phyloP scores from a whole-genome alignment of 2,888 invertebrate species.

The Luperina nickerlii region DNA sequence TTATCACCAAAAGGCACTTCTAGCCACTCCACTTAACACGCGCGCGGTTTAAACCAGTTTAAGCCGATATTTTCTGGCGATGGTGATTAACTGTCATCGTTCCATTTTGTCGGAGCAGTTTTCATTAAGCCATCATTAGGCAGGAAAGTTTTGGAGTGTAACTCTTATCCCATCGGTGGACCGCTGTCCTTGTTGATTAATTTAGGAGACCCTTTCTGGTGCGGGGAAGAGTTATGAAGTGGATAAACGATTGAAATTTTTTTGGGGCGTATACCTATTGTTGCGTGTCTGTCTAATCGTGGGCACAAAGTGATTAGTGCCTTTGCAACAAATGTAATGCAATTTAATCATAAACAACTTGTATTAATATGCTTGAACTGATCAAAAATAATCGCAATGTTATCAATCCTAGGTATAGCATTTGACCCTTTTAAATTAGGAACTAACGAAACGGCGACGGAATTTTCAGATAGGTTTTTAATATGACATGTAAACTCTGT shows the following conservation, averaged over 20 bases:
- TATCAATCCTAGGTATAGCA: background rate
- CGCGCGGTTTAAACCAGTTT: constrained; percentile 17
- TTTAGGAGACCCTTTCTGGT: constrained; percentile 71
- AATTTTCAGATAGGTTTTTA: background rate
- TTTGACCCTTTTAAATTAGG: background rate
- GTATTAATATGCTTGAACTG: no score
- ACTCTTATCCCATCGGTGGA: constrained; percentile 75
- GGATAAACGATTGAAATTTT: constrained; percentile 1
- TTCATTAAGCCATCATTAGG: constrained; percentile 84
- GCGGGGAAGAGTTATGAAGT: constrained; percentile 32
- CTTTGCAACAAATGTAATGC: background rate
- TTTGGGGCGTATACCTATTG: background rate
- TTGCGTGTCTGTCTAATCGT: background rate
- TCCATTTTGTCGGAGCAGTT: constrained; percentile 73
- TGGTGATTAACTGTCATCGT: constrained; percentile 64
- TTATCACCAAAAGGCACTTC: constrained; percentile 19
- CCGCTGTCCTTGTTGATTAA: constrained; percentile 83
- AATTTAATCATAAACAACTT: no score
- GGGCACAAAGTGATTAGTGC: background rate
- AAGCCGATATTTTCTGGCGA: constrained; percentile 55
- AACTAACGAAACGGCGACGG: background rate
- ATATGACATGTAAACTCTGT: background rate
- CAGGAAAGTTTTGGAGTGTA: constrained; percentile 77
- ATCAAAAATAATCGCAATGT: background rate
- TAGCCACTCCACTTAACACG: constrained; percentile 11